Percentiles rank a stretch among this genome's conserved stretches.
Evolutionary conservation across 2,888 invertebrate species (phyloP).

Genomic region (Hedya salicella): DNA sequence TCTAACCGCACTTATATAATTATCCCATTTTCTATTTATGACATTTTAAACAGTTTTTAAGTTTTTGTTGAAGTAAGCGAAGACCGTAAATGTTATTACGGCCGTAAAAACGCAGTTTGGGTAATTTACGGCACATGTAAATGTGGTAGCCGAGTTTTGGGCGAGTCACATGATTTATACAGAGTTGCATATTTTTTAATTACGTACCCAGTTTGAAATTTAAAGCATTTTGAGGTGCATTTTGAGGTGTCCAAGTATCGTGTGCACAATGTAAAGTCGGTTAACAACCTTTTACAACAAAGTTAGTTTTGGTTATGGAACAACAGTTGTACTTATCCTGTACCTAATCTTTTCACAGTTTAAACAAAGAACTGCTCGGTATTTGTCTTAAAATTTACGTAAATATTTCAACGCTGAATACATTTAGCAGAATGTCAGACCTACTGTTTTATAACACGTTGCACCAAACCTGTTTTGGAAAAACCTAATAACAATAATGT

Average conservation of each 20-base stretch:
- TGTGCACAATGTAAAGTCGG: conserved; percentile 36
- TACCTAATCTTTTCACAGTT: conserved; percentile 32
- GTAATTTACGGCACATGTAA: conserved; percentile 79
- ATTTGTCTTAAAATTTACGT: conserved; percentile 31
- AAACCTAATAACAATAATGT: not conserved
- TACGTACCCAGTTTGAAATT: conserved; percentile 34
- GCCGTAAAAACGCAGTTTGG: conserved; percentile 79
- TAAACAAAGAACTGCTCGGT: conserved; percentile 38
- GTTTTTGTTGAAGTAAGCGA: conserved; percentile 80
- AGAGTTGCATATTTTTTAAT: conserved; percentile 51
- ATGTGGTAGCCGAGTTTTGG: conserved; percentile 67
- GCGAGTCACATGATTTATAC: conserved; percentile 67
- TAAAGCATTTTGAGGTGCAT: conserved; percentile 23
- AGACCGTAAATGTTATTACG: conserved; percentile 77
- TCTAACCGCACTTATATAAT: conserved; percentile 77
- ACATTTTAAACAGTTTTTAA: conserved; percentile 79
- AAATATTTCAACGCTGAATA: conserved; percentile 34
- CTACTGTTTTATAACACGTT: not conserved
- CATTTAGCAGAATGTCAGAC: conserved; percentile 5
- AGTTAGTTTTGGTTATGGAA: conserved; percentile 38
- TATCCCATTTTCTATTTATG: conserved; percentile 79
- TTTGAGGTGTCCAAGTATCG: conserved; percentile 20
- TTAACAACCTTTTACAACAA: conserved; percentile 40
- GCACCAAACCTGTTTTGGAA: not conserved
- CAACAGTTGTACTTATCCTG: conserved; percentile 33